Conservation (phyloP, 1,140 invertebrate species). For the Drosophila kepulauana region DNA sequence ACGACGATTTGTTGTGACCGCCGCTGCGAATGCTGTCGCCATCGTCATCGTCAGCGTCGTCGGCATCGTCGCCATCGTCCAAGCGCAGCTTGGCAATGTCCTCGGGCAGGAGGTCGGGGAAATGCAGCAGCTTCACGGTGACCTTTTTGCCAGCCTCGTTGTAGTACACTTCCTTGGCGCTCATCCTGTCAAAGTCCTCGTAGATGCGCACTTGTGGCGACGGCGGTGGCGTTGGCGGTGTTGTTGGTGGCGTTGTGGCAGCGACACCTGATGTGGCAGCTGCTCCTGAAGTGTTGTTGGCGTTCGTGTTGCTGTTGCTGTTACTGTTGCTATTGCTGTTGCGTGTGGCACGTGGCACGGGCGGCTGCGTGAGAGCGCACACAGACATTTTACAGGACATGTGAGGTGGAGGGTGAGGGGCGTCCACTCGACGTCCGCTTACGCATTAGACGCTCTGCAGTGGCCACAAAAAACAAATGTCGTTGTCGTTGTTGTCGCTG, state of each 20-base stretch:
- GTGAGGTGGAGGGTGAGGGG: slow-evolving; percentile 7
- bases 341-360: slow-evolving; percentile 37
- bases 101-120: slow-evolving; percentile 79
- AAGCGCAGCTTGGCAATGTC: slow-evolving; percentile 78
- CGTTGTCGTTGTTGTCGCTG: slow-evolving; percentile 9
- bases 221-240: slow-evolving; percentile 65
- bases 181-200: slow-evolving; percentile 85
- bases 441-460: slow-evolving; percentile 38
- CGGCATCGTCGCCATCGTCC: slow-evolving; percentile 51
- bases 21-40: slow-evolving; percentile 10
- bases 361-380: slow-evolving; percentile 65
- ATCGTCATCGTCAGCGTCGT: slow-evolving; percentile 48
- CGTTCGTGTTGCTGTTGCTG: slow-evolving; percentile 29
- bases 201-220: slow-evolving; percentile 82
- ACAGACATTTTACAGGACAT: slow-evolving; percentile 78
- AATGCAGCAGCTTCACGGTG: slow-evolving; percentile 81
- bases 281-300: slow-evolving; percentile 11
- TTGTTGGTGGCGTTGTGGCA: slow-evolving; percentile 17
- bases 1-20: slow-evolving; percentile 1
- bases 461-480: neutral
- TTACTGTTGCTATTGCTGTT: slow-evolving; percentile 19
- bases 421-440: slow-evolving; percentile 17
- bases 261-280: neutral
- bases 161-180: slow-evolving; percentile 84
- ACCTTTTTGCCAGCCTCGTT: slow-evolving; percentile 84